These are phyloP conservation scores for Melanotaenia nigrans DNA, from an alignment of 2,797 vertebrate species.

Conservation along the genomic window DNA sequence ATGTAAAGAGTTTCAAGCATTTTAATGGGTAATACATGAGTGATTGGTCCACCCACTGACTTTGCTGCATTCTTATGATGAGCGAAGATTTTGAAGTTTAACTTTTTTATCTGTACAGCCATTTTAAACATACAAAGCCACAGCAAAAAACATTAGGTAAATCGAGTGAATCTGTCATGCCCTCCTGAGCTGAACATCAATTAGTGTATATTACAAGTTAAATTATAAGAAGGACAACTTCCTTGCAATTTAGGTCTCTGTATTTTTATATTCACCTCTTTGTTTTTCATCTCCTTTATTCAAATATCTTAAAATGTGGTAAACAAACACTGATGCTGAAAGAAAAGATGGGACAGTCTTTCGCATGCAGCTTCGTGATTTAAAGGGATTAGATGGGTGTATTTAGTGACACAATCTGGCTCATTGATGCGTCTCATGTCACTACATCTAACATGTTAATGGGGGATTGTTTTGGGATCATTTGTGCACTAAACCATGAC, in stretches of 20 bases:
- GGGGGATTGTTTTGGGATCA: constrained; percentile 38
- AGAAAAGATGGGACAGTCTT: not conserved
- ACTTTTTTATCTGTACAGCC: too few relatives aligned
- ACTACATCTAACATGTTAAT: constrained; percentile 40
- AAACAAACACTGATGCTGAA: not conserved
- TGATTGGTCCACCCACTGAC: not conserved
- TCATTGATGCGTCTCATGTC: constrained; percentile 35
- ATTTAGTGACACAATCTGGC: constrained; percentile 23
- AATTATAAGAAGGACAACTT: not conserved
- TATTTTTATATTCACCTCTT: too few relatives aligned
- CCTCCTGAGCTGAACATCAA: not conserved
- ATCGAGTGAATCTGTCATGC: not conserved
- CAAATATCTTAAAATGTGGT: not conserved
- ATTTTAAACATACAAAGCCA: too few relatives aligned
- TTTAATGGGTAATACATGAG: not conserved
- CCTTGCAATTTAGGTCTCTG: not conserved
- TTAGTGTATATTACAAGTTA: not conserved
- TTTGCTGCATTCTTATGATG: not conserved
- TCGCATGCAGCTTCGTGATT: constrained; percentile 21
- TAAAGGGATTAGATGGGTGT: constrained; percentile 2
- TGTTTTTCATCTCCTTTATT: not conserved
- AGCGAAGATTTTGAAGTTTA: not conserved
- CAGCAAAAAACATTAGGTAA: too few relatives aligned
- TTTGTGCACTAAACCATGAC: constrained; percentile 35
- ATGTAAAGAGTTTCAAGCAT: not conserved